These are phyloP conservation scores for Gorsachius goisagi DNA, from an alignment of 2,113 vertebrate species.

Conservation along the genomic window DNA sequence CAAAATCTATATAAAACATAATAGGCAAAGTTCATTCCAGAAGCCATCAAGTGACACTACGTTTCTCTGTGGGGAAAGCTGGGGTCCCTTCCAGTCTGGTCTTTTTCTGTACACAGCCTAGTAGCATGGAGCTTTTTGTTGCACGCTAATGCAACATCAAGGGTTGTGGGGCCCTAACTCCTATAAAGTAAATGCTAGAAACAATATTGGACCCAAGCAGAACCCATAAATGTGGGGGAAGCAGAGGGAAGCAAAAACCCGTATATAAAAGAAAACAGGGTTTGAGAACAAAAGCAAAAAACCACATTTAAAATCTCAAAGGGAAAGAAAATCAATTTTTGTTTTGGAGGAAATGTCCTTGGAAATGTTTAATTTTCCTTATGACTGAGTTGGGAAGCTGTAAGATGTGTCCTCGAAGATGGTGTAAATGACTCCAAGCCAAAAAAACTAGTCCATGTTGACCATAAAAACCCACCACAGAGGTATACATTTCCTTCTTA, in stretches of 20 bases:
- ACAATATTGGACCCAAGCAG: conserved; percentile 1
- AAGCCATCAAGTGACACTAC: conserved; percentile 38
- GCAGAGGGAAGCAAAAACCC: background rate
- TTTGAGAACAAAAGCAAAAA: conserved; percentile 4
- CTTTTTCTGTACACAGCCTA: conserved; percentile 36
- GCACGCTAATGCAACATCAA: background rate
- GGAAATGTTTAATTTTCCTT: conserved; percentile 38
- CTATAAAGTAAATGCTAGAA: conserved; percentile 30
- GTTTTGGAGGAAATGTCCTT: background rate
- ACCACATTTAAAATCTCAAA: background rate
- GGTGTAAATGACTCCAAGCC: background rate
- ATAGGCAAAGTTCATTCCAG: conserved; percentile 55
- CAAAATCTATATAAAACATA: conserved; percentile 59
- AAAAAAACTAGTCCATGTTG: background rate
- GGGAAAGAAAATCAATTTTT: background rate
- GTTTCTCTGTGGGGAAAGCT: conserved; percentile 37
- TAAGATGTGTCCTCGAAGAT: background rate
- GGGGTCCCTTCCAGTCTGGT: conserved; percentile 54
- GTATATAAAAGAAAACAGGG: background rate
- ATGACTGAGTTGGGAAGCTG: background rate
- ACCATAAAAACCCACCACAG: background rate
- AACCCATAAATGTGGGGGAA: conserved; percentile 28
- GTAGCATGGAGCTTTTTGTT: conserved; percentile 27
- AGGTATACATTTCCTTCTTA: background rate
- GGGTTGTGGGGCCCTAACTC: background rate